These are phyloP conservation scores for Gymnobelideus leadbeateri DNA, from an alignment of 2,113 vertebrate genomes.

Conservation along the genomic window DNA sequence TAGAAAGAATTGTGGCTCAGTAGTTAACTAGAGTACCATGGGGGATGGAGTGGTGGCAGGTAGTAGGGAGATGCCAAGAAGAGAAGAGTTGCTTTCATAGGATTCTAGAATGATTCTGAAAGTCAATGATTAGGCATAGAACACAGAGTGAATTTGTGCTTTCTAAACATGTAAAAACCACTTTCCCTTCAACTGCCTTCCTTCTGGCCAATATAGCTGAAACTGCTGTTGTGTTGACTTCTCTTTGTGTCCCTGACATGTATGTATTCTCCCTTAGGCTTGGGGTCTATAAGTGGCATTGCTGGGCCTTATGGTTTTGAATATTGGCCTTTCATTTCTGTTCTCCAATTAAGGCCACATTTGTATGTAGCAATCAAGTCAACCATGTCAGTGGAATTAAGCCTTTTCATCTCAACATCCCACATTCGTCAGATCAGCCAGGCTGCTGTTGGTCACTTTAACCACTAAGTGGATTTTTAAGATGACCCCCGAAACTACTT, in stretches of 20 bases:
- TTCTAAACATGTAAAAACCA: background rate
- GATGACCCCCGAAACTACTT: background rate
- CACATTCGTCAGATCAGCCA: background rate
- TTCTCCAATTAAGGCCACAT: background rate
- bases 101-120: background rate
- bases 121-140: background rate
- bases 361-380: background rate
- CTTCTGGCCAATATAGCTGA: background rate
- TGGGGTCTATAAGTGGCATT: background rate
- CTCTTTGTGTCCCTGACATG: background rate
- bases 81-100: background rate
- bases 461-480: background rate
- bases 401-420: background rate
- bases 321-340: background rate
- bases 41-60: background rate
- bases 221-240: background rate
- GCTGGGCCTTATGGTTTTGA: background rate
- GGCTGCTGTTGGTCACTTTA: background rate
- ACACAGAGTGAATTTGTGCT: background rate
- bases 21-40: background rate
- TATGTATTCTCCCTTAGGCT: background rate
- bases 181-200: background rate
- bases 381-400: background rate
- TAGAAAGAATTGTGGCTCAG: background rate
- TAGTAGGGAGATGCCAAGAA: background rate